Percentiles rank a stretch among this genome's conserved stretches.
These are phyloP conservation scores for Cliona cf. orientalis DNA, from an alignment of 37 sponge, comb jelly and placozoan species.

Conservation along the genomic window DNA sequence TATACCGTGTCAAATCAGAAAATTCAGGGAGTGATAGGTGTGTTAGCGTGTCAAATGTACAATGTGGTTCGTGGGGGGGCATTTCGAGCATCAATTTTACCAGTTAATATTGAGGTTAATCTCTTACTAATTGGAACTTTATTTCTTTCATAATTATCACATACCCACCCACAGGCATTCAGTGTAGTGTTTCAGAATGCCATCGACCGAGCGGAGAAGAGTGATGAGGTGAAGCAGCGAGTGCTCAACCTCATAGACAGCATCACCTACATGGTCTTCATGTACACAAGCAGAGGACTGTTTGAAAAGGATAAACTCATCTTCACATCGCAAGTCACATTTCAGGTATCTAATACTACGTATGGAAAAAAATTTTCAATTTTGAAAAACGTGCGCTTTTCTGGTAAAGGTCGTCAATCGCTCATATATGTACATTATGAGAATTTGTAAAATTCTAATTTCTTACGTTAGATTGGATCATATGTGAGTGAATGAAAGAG, in stretches of 20 bases:
- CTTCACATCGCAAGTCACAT: conserved; percentile 96
- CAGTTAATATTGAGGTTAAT: background rate
- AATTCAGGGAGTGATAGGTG: no score
- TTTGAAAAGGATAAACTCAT: conserved; percentile 98
- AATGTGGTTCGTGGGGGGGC: no score
- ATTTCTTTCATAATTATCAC: background rate
- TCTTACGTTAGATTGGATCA: no score
- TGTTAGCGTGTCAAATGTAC: no score
- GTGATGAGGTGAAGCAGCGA: conserved; percentile 88
- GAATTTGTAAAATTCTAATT: no score
- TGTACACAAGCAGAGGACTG: conserved; percentile 95
- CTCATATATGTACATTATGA: no score
- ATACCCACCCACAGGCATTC: conserved; percentile 88
- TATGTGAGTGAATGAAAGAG: no score
- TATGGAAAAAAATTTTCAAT: no score
- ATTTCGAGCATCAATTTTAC: no score
- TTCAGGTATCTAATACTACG: conserved; percentile 75
- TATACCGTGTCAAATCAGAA: no score
- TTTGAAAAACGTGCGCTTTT: no score
- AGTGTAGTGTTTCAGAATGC: conserved; percentile 99
- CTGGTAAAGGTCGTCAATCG: no score
- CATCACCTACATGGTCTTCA: conserved; percentile 93
- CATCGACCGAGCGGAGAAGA: conserved; percentile 80
- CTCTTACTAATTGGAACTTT: background rate
- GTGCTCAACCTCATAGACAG: conserved; percentile 92